phyloP scores from a whole-genome alignment of 1,140 invertebrate genomes.

The Phocides pigmalion region DNA sequence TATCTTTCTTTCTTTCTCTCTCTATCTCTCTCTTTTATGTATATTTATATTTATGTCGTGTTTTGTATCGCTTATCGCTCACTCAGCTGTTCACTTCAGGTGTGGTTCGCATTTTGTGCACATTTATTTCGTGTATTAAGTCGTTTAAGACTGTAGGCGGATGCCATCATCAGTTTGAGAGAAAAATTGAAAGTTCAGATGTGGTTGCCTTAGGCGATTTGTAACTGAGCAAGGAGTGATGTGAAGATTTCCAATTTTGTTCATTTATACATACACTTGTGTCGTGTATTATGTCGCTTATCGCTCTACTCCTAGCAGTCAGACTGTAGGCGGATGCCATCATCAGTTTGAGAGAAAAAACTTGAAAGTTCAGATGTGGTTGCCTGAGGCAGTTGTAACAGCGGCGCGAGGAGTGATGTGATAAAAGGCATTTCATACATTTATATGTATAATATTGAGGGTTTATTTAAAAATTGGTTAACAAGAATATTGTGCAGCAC shows the following conservation, averaged over 20 bases:
- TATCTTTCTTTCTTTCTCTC: no score
- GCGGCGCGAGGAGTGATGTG: no score
- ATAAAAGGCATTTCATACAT: no score
- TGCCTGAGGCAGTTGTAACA: constrained; percentile 21
- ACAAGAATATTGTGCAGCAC: no score
- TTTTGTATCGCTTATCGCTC: no score
- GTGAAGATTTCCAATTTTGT: no score
- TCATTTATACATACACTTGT: no score
- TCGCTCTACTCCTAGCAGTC: not conserved
- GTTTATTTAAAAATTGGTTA: not conserved
- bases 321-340: constrained; percentile 18
- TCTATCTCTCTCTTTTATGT: no score
- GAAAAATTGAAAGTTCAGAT: constrained; percentile 29
- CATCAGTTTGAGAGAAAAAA: constrained; percentile 38
- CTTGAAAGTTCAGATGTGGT: constrained; percentile 1
- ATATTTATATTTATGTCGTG: no score
- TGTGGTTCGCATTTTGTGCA: no score
- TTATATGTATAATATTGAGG: not conserved
- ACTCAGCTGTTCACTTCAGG: no score
- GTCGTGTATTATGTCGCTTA: not conserved
- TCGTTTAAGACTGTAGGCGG: constrained; percentile 12
- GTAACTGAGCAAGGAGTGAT: not conserved
- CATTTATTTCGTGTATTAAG: no score
- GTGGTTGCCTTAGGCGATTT: constrained; percentile 26
- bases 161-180: constrained; percentile 27